A percentile compares a stretch with the other conserved stretches of the same genome.
Evolutionary conservation across 2,797 vertebrate species (phyloP).

Genomic region (Ambastaia sidthimunki): DNA sequence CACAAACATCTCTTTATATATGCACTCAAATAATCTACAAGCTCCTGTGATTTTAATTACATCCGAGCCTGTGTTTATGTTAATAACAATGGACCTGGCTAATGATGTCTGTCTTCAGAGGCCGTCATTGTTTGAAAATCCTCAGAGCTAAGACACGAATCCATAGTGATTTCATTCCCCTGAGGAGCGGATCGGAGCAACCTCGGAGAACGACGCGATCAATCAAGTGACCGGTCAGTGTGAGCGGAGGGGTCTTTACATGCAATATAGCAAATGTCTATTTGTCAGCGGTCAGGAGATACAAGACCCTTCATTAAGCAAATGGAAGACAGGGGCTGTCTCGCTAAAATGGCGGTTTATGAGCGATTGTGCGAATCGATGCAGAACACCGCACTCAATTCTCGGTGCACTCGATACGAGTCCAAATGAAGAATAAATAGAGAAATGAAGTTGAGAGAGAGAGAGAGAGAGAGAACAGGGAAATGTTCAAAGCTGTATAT

Average conservation of each 20-base stretch:
- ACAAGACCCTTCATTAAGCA: conserved; percentile 75
- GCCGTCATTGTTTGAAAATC: no score
- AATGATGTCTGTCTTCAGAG: no score
- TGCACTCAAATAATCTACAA: conserved; percentile 4
- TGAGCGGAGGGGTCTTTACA: conserved; percentile 66
- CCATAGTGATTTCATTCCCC: conserved; percentile 42
- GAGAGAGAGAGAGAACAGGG: neutral
- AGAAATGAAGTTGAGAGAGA: conserved; percentile 29
- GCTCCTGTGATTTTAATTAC: no score
- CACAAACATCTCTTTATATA: conserved; percentile 38
- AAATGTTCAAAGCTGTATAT: conserved; percentile 27
- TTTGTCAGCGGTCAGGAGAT: conserved; percentile 65
- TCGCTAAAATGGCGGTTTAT: conserved; percentile 60
- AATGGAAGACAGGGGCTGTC: conserved; percentile 70
- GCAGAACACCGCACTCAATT: conserved; percentile 65
- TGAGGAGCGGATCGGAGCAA: conserved; percentile 44
- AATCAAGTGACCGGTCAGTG: conserved; percentile 64
- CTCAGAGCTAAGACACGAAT: no score
- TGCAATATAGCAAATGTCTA: conserved; percentile 64
- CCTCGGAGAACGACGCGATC: conserved; percentile 53
- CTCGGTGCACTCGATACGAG: conserved; percentile 62
- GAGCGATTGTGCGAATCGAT: conserved; percentile 69
- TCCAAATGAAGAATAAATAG: conserved; percentile 46
- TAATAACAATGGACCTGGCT: no score
- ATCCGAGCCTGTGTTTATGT: no score